Conservation (phyloP, 2,888 invertebrate genomes). For the Pseudococcus longispinus region DNA sequence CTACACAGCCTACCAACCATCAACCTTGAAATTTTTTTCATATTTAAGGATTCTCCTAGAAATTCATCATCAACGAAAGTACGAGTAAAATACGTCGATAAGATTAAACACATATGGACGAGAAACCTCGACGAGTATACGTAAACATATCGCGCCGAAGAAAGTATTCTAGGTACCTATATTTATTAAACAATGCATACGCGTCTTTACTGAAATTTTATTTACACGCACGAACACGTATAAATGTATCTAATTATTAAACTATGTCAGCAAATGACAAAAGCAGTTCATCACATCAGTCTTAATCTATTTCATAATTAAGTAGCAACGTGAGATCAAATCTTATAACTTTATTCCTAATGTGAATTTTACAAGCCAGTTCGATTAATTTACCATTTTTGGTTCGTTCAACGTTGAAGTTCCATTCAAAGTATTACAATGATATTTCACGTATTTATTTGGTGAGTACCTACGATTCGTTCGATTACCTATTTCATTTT, state of each 20-base stretch:
- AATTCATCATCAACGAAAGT: not conserved
- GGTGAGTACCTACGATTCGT: not conserved
- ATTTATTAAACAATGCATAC: conserved; percentile 20
- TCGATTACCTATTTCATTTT: too few relatives aligned
- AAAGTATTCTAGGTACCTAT: not conserved
- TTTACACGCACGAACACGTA: conserved; percentile 28
- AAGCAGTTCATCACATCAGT: not conserved
- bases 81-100: not conserved
- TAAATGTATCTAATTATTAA: not conserved
- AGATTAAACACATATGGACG: not conserved
- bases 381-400: not conserved
- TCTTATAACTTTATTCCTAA: conserved; percentile 61
- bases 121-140: not conserved
- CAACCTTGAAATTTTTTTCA: not conserved
- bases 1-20: not conserved
- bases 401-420: not conserved
- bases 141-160: not conserved
- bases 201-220: not conserved
- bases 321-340: conserved; percentile 66
- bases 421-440: not conserved
- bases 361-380: not conserved
- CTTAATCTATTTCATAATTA: conserved; percentile 63
- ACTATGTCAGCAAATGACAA: not conserved
- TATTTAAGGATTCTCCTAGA: not conserved
- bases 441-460: not conserved